Percentiles rank a stretch among this genome's conserved stretches.
Evolutionary conservation across 2,888 invertebrate species (phyloP).

Genomic region (Oxycera nigricornis): DNA sequence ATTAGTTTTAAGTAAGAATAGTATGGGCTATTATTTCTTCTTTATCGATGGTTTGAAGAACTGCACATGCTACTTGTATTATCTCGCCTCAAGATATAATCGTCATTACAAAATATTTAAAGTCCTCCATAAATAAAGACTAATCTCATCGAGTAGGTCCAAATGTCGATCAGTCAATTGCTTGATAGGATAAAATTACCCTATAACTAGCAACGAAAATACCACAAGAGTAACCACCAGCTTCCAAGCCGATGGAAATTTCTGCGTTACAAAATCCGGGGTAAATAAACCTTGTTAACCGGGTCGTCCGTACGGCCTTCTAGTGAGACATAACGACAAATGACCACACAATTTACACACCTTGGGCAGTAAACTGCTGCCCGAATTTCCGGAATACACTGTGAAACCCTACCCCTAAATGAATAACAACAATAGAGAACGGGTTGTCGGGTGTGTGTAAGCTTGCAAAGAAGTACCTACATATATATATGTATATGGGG

Average conservation of each 20-base stretch:
- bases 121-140: too few species aligned
- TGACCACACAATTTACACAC: constrained; percentile 23
- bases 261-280: constrained; percentile 23
- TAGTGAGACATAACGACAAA: constrained; percentile 16
- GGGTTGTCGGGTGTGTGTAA: not conserved
- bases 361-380: constrained; percentile 10
- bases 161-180: too few species aligned
- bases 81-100: too few species aligned
- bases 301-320: constrained; percentile 14
- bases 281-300: constrained; percentile 36
- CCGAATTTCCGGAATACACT: constrained; percentile 24
- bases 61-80: too few species aligned
- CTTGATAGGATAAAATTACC: constrained; percentile 17
- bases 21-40: too few species aligned
- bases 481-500: not conserved
- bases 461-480: not conserved
- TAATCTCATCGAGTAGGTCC: too few species aligned
- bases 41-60: too few species aligned
- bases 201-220: not conserved
- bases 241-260: not conserved
- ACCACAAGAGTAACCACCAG: not conserved
- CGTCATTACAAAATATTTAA: too few species aligned
- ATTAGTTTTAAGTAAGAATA: too few species aligned
- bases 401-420: constrained; percentile 25
- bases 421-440: constrained; percentile 16